These are phyloP conservation scores for Heliocidaris erythrogramma DNA, from an alignment of 35 echinoderm and acorn worm genomes.

Conservation along the genomic window DNA sequence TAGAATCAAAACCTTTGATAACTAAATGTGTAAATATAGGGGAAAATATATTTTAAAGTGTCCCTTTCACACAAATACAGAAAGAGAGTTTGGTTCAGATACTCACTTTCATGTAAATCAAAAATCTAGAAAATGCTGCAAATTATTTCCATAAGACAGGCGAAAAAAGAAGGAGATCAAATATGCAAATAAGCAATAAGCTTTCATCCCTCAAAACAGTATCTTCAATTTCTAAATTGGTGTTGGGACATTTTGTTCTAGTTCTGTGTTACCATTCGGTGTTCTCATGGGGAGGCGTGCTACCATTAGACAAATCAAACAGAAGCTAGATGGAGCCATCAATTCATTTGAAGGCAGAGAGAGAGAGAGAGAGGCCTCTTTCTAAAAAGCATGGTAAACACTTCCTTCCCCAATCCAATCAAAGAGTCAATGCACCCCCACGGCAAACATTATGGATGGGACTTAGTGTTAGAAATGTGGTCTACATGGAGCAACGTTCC, in stretches of 20 bases:
- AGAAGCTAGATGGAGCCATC: neutral
- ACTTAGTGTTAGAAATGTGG: neutral
- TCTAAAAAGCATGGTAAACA: neutral
- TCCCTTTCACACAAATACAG: too few species aligned
- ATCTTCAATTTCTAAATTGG: neutral
- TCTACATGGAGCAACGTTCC: neutral
- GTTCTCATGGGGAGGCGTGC: neutral
- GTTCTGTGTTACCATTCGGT: neutral
- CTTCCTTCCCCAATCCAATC: neutral
- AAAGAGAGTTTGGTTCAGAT: too few species aligned
- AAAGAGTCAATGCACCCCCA: neutral
- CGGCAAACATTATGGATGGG: conserved; percentile 1
- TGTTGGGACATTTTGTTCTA: neutral
- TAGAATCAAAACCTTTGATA: too few species aligned
- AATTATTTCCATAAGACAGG: neutral
- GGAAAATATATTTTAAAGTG: too few species aligned
- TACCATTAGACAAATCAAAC: neutral
- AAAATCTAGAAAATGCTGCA: neutral
- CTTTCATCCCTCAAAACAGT: neutral
- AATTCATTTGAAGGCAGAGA: neutral
- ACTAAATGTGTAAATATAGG: too few species aligned
- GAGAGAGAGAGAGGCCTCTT: neutral
- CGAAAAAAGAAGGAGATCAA: neutral
- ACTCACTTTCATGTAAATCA: too few species aligned
- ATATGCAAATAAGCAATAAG: neutral